These are phyloP conservation scores for Tachina lurida DNA, from an alignment of 2,888 invertebrate species.

Conservation along the genomic window DNA sequence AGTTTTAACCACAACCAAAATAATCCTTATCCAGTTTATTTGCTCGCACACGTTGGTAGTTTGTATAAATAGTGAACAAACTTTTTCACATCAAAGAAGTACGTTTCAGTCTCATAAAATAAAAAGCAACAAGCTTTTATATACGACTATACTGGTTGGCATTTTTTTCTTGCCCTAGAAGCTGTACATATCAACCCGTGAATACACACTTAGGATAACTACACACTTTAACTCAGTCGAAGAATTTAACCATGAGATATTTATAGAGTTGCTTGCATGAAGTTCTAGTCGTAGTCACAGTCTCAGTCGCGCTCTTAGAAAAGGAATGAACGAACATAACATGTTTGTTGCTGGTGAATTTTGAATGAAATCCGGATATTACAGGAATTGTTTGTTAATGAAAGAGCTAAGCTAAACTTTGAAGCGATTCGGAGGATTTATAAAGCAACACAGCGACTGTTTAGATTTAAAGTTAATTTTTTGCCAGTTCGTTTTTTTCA, in stretches of 20 bases:
- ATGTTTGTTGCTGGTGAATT: constrained; percentile 27
- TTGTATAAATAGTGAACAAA: constrained; percentile 49
- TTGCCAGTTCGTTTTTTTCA: neutral
- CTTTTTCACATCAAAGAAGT: constrained; percentile 62
- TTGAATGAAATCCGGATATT: constrained; percentile 61
- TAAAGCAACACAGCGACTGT: neutral
- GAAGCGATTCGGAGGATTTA: constrained; percentile 31
- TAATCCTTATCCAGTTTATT: constrained; percentile 60
- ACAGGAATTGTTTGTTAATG: constrained; percentile 56
- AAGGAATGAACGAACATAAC: constrained; percentile 2
- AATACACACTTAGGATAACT: constrained; percentile 5
- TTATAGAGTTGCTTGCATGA: constrained; percentile 54
- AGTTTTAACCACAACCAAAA: constrained; percentile 69
- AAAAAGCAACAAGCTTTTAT: constrained; percentile 63
- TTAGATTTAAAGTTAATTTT: neutral
- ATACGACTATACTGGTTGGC: neutral
- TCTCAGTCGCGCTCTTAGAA: neutral
- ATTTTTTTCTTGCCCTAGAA: constrained; percentile 28
- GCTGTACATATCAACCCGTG: constrained; percentile 7
- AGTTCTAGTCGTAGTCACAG: neutral
- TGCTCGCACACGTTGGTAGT: constrained; percentile 17
- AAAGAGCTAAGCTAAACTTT: constrained; percentile 42
- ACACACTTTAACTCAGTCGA: constrained; percentile 16
- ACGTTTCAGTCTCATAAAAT: constrained; percentile 52
- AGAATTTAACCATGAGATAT: constrained; percentile 54